Conservation (phyloP, 2,888 invertebrate genomes). For the Idaea aversata region DNA sequence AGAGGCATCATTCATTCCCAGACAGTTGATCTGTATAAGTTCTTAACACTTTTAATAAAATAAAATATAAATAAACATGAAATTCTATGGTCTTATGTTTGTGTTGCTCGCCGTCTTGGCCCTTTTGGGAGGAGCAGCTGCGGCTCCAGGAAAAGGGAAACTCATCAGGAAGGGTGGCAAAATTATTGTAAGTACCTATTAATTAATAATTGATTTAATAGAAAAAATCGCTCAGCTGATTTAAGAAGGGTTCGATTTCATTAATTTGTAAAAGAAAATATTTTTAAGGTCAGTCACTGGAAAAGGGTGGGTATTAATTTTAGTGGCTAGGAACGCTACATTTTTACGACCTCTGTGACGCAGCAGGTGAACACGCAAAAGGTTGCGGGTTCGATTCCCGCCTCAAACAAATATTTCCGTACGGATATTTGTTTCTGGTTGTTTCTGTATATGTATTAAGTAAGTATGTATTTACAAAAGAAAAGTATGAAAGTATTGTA, state of each 20-base stretch:
- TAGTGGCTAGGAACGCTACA: too few species aligned
- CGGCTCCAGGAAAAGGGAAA: conserved; percentile 26
- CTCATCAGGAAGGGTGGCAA: conserved; percentile 29
- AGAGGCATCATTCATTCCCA: neutral
- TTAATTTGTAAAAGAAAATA: too few species aligned
- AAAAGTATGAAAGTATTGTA: too few species aligned
- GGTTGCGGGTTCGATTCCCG: neutral
- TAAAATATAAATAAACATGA: conserved; percentile 24
- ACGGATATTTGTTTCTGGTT: neutral
- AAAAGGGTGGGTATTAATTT: too few species aligned
- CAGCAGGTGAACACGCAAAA: neutral
- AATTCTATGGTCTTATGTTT: conserved; percentile 30
- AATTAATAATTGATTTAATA: neutral
- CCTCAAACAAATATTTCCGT: neutral
- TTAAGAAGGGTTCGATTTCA: too few species aligned
- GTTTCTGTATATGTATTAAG: too few species aligned
- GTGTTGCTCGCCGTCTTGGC: conserved; percentile 33
- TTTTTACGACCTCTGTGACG: too few species aligned
- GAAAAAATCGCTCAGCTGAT: too few species aligned
- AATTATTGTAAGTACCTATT: conserved; percentile 15
- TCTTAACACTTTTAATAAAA: neutral
- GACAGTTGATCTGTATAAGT: neutral
- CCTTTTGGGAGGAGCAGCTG: conserved; percentile 27
- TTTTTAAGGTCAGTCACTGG: too few species aligned
- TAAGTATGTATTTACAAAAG: too few species aligned